Base-by-base conservation (phyloP, 2,113 vertebrate genomes). In the Eulacestoma nigropectus region DNA sequence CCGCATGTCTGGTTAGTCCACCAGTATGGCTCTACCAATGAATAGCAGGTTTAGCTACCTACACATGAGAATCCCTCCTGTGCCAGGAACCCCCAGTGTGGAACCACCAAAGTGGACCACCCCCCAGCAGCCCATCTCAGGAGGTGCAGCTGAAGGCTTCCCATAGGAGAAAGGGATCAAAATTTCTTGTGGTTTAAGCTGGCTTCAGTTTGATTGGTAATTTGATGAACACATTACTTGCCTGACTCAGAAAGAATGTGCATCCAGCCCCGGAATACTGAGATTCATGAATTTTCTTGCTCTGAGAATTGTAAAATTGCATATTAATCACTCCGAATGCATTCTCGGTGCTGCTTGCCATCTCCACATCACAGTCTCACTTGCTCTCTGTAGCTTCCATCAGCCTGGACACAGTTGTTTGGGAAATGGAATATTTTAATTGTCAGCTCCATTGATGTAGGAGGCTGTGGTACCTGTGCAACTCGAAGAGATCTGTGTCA, bases 291-390 rank as follows among this genome's bases (percentile, higher is more conserved):
- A 53, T 19, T 82, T 63, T 82, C 44, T 65, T 78, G 23, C 46
- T 56, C 52, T 82, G 47, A 67, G 52, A 41, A 50, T 74, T 0
- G 0, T 65, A n/a, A 57, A 91, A 49, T 82, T 63, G 26, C 16
- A 6, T 64, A 19, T 81, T 63, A 63, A 78, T 87, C 14, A 15
- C 30, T 81, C 39, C 33, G 47, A 52, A 35, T 72, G 27, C 25
- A 6, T 60, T 59, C 33, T 72, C 0, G 0, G 16, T 37, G 25
- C 52, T n/a, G 8, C 35, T 82, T 72, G 49, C 44, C 1, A 0
- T 59, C n/a, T 63, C 16, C 18, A 13, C 0, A 0, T 79, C 27
- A 33, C 0, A 1, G 69, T 55, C 42, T 70, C 1, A 0, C 46
- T 70, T 77, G 16, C 16, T 57, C 10, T 41, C 37, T 72, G 9